A percentile compares a stretch with the other conserved stretches of the same genome.
Conservation (phyloP, 30 jellyfish, hydroid and myxozoan genomes). For the Morbakka virulenta region DNA sequence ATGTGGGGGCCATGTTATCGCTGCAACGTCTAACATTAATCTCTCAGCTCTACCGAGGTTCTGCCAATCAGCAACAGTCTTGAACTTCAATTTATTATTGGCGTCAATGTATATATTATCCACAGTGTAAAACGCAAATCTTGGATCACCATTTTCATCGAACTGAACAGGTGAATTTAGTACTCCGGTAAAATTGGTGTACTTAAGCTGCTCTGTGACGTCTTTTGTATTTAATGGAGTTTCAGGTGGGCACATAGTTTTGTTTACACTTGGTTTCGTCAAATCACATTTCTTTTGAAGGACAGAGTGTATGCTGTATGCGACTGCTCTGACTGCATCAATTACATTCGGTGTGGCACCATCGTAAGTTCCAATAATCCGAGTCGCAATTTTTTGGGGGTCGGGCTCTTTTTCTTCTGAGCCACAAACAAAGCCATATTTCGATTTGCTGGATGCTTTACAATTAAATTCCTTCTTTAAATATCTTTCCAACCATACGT, state of each 20-base stretch:
- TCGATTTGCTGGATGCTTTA: background rate
- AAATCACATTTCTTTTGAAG: constrained; percentile 38
- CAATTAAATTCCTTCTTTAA: constrained; percentile 45
- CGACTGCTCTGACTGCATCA: constrained; percentile 74
- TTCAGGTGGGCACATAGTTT: constrained; percentile 32
- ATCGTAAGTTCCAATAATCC: background rate
- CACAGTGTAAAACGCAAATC: constrained; percentile 49
- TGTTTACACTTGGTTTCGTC: constrained; percentile 4
- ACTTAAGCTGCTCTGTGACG: constrained; percentile 24
- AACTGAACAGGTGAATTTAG: constrained; percentile 42
- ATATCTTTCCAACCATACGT: constrained; percentile 73
- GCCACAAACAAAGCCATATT: no score
- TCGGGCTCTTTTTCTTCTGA: no score
- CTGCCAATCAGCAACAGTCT: constrained; percentile 65
- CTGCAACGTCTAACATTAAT: constrained; percentile 16
- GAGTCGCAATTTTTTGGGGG: no score
- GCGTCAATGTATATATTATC: constrained; percentile 63
- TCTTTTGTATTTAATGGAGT: constrained; percentile 28
- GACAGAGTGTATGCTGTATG: constrained; percentile 38
- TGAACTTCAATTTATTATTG: constrained; percentile 37
- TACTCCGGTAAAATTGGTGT: constrained; percentile 50
- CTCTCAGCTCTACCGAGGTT: constrained; percentile 1
- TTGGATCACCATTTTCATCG: constrained; percentile 68
- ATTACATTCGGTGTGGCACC: constrained; percentile 31
- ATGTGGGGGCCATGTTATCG: constrained; percentile 70